Percentiles rank a stretch among this genome's conserved stretches.
phyloP scores from a whole-genome alignment of 2,797 vertebrate genomes.

The Enteromius viviparus region DNA sequence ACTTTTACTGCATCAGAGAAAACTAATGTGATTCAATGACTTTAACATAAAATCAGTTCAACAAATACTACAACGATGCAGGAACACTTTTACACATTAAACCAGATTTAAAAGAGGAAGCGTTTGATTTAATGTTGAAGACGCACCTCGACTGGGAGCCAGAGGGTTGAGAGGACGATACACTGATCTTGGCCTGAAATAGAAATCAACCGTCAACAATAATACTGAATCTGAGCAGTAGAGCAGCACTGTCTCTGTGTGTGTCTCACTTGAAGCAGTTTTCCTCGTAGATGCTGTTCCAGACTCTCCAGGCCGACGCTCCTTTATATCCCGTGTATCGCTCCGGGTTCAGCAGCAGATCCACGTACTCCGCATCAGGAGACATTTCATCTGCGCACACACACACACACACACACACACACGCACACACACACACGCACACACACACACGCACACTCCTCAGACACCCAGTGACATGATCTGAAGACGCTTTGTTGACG shows the following conservation, averaged over 20 bases:
- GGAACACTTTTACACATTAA: too few species aligned
- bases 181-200: constrained; percentile 90
- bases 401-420: not conserved
- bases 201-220: constrained; percentile 20
- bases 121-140: not conserved
- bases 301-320: constrained; percentile 89
- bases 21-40: not conserved
- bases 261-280: constrained; percentile 94
- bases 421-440: not conserved
- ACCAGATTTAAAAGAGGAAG: too few species aligned
- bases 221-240: not conserved
- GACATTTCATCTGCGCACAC: constrained; percentile 84
- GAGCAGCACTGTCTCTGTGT: not conserved
- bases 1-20: not conserved
- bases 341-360: constrained; percentile 93
- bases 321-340: constrained; percentile 93
- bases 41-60: not conserved
- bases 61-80: too few species aligned
- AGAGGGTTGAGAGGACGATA: constrained; percentile 95
- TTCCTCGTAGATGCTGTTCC: constrained; percentile 97
- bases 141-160: constrained; percentile 85
- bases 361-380: constrained; percentile 89
- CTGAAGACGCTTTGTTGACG: not conserved
- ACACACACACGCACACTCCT: not conserved
- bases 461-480: not conserved